Evolutionary conservation across 2,797 vertebrate species (phyloP), one percentile per base, ranked within the genome.

Genomic region (Darevskia nairensis): DNA sequence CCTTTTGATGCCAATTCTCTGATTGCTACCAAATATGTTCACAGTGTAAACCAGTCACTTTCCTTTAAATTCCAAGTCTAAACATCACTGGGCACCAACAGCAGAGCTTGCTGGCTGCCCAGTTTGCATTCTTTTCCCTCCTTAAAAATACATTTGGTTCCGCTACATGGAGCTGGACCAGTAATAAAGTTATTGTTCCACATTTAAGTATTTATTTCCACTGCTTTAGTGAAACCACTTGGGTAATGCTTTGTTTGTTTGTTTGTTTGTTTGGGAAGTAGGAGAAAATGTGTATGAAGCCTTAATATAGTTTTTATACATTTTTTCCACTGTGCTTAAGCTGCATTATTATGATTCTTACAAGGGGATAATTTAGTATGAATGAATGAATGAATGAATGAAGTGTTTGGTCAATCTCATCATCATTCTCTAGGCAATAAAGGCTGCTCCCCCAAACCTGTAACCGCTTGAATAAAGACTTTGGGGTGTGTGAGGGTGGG

Each of bases 131-230:
- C 29, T 84, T 69, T 39, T 13, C 61, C 35, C 41, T 64, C 35
- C n/a, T 39, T 81, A 44, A 84, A 80, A 90, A 76, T 82, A 29
- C 25, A 77, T 44, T 85, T 59, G 13, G 55, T 87, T 80, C 44
- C 68, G 27, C 75, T 35, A 80, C 59, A 21, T 35, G 68, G 76
- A 79, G 29, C 21, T 74, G 64, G 64, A 44, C 84, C 86, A 78
- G 79, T 41, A 35, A 69, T 89, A 66, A 89, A 84, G 66, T 81
- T 89, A 93, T 92, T 92, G 84, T 91, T 94, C 91, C 80, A 46
- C 29, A 15, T 75, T 35, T 69, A 86, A 74, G 83, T 41, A 19
- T 44, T 77, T 35, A 83, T 80, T 88, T 79, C 78, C 46, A 8
- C 25, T 10, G 85, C 86, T 91, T 88, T 77, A 79, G 88, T 79